phyloP scores from a whole-genome alignment of 2,797 vertebrate genomes.

The Gambusia yucatana region DNA sequence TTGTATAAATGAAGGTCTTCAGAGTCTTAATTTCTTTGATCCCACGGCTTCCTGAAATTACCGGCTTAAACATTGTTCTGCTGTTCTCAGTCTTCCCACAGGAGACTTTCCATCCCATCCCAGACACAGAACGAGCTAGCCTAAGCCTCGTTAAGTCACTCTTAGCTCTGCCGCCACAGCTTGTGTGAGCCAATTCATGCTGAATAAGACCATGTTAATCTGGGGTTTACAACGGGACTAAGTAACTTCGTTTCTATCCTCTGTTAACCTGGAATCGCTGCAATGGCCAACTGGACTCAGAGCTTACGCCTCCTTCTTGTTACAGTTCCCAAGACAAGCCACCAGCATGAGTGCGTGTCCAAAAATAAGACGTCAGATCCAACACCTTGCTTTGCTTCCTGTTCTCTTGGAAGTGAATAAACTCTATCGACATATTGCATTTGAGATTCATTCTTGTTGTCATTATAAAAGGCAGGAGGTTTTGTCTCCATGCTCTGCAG shows the following conservation, averaged over 20 bases:
- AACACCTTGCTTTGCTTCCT: slow-evolving; percentile 16
- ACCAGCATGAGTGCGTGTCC: slow-evolving; percentile 2
- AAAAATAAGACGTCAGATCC: slow-evolving; percentile 7
- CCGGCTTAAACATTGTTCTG: slow-evolving; percentile 70
- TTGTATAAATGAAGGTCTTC: slow-evolving; percentile 61
- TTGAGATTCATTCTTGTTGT: neutral
- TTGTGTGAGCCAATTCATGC: slow-evolving; percentile 76
- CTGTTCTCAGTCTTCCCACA: slow-evolving; percentile 70
- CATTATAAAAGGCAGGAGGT: neutral
- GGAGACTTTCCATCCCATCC: slow-evolving; percentile 73
- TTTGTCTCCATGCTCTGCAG: neutral
- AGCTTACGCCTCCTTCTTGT: slow-evolving; percentile 49
- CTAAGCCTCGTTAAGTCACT: slow-evolving; percentile 79
- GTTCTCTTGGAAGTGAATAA: slow-evolving; percentile 5
- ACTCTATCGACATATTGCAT: neutral
- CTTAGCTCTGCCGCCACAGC: slow-evolving; percentile 70
- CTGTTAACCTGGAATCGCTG: slow-evolving; percentile 72
- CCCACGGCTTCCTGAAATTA: slow-evolving; percentile 71
- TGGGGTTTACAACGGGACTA: slow-evolving; percentile 72
- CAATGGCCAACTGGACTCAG: slow-evolving; percentile 61
- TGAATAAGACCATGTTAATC: slow-evolving; percentile 81
- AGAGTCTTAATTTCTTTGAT: slow-evolving; percentile 72
- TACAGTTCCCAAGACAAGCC: slow-evolving; percentile 61
- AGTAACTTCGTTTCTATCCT: slow-evolving; percentile 72
- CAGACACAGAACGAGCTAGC: slow-evolving; percentile 72